A percentile compares a stretch with the other conserved stretches of the same genome.
These are phyloP conservation scores for Plectropomus leopardus DNA, from an alignment of 2,113 vertebrate species.

Conservation along the genomic window DNA sequence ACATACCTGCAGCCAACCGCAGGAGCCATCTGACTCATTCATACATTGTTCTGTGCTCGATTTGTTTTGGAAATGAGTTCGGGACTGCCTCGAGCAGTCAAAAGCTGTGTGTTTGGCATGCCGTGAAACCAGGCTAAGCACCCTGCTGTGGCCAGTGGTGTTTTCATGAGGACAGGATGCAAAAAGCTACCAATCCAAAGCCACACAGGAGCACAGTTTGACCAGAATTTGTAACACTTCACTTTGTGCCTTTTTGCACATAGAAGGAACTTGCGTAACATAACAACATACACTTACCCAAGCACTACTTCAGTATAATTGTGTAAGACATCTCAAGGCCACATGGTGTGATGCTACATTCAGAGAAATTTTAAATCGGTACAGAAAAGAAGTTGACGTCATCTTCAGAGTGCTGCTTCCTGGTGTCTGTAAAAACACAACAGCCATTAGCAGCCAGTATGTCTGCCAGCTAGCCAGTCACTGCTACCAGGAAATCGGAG, in stretches of 20 bases:
- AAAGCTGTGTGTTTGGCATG: conserved; percentile 5
- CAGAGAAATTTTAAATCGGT: neutral
- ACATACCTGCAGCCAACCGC: neutral
- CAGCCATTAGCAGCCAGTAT: neutral
- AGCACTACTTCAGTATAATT: neutral
- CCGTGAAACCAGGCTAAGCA: neutral
- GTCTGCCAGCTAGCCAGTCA: conserved; percentile 8
- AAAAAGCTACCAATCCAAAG: neutral
- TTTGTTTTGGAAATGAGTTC: neutral
- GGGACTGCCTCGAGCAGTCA: conserved; percentile 10
- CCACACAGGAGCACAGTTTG: neutral
- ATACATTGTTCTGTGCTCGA: neutral
- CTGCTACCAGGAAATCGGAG: conserved; percentile 58
- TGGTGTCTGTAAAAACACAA: neutral
- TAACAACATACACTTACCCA: neutral
- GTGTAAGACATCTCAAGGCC: neutral
- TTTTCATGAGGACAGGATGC: conserved; percentile 23
- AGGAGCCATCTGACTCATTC: neutral
- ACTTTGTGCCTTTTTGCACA: neutral
- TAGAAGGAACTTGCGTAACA: neutral
- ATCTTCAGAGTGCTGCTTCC: neutral
- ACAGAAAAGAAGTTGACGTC: neutral
- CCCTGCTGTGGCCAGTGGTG: neutral
- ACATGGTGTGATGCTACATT: neutral
- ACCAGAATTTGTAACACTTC: neutral